Percentiles rank a stretch among this genome's conserved stretches.
Evolutionary conservation across 2,888 invertebrate genomes (phyloP).

Genomic region (Bursaphelenchus okinawaensis): DNA sequence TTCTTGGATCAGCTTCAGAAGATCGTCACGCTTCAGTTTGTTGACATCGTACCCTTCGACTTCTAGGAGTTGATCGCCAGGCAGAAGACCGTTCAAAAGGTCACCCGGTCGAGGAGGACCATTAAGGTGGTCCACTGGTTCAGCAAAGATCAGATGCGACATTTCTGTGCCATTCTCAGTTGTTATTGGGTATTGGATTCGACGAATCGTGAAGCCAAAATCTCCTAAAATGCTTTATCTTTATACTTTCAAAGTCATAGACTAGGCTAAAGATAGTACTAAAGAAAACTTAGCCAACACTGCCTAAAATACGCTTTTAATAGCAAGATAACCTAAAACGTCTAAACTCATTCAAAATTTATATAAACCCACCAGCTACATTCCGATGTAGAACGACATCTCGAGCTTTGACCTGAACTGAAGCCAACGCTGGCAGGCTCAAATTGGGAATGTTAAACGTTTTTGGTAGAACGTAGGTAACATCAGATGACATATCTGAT

Average conservation of each 20-base stretch:
- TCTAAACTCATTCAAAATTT: not conserved
- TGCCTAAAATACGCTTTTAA: not conserved
- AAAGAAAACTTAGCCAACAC: not conserved
- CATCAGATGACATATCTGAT: not conserved
- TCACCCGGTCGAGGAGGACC: slow-evolving; percentile 48
- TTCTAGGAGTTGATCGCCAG: slow-evolving; percentile 87
- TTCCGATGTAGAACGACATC: slow-evolving; percentile 29
- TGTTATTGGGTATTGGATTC: slow-evolving; percentile 32
- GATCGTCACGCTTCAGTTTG: slow-evolving; percentile 74
- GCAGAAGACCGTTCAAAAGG: slow-evolving; percentile 71
- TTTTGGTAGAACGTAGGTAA: slow-evolving; percentile 23
- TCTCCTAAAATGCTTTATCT: slow-evolving; percentile 26
- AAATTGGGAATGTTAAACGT: slow-evolving; percentile 38
- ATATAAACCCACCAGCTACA: slow-evolving; percentile 30
- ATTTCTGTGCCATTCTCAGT: slow-evolving; percentile 9
- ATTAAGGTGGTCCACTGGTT: slow-evolving; percentile 31
- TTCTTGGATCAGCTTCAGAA: slow-evolving; percentile 69
- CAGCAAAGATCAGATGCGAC: slow-evolving; percentile 39
- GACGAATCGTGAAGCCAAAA: slow-evolving; percentile 43
- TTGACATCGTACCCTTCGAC: slow-evolving; percentile 82
- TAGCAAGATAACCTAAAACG: not conserved
- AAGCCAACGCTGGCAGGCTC: slow-evolving; percentile 35
- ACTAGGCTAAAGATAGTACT: not conserved
- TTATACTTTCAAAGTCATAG: not conserved
- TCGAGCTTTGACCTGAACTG: slow-evolving; percentile 38